phyloP scores from a whole-genome alignment of 2,888 invertebrate species.

The Pollenia amentaria region DNA sequence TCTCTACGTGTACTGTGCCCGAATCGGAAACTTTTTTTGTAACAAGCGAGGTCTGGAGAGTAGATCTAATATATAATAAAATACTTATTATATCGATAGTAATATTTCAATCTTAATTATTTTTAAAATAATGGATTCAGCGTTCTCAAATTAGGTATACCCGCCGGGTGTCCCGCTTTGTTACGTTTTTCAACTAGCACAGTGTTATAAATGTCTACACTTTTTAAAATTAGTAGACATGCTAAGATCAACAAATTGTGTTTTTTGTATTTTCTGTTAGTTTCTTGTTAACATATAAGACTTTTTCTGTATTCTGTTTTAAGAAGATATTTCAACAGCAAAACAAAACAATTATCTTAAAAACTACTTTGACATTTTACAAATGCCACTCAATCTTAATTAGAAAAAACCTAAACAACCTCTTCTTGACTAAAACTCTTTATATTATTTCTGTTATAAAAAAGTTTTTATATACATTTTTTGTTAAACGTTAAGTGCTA shows the following conservation, averaged over 20 bases:
- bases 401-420: conserved; percentile 69
- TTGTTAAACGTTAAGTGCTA: conserved; percentile 70
- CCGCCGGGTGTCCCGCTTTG: too few species aligned
- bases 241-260: conserved; percentile 19
- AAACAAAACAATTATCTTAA: conserved; percentile 71
- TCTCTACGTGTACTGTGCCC: too few species aligned
- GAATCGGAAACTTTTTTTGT: too few species aligned
- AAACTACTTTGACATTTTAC: conserved; percentile 73
- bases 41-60: too few species aligned
- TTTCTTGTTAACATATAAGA: conserved; percentile 10
- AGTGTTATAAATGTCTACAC: conserved; percentile 3
- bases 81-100: too few species aligned
- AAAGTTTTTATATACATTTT: conserved; percentile 32
- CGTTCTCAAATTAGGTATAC: too few species aligned
- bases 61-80: too few species aligned
- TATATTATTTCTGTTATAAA: conserved; percentile 42
- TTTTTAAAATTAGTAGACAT: conserved; percentile 28
- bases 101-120: too few species aligned
- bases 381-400: conserved; percentile 72
- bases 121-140: too few species aligned
- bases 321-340: conserved; percentile 50
- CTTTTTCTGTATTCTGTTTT: conserved; percentile 1
- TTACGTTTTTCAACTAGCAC: too few species aligned
- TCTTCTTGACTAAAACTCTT: conserved; percentile 58
- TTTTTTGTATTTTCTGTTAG: not conserved